These are phyloP conservation scores for Plagodis dolabraria DNA, from an alignment of 2,888 invertebrate species.

Conservation along the genomic window DNA sequence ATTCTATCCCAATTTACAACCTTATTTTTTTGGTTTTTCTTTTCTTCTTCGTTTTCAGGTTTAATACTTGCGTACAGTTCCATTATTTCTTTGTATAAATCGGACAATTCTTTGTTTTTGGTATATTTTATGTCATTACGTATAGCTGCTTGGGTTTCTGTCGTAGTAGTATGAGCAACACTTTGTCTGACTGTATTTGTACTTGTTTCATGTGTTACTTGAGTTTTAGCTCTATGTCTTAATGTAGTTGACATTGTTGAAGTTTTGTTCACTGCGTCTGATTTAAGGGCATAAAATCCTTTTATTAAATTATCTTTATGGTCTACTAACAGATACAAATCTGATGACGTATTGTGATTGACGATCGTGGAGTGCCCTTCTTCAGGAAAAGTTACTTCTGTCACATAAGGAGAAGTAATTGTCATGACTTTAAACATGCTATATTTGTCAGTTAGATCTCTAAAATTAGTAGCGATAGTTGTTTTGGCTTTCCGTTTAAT, in stretches of 20 bases:
- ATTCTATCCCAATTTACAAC: slow-evolving; percentile 48
- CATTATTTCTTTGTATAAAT: slow-evolving; percentile 18
- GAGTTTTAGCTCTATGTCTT: not conserved
- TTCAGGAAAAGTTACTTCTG: not conserved
- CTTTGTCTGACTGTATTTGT: not conserved
- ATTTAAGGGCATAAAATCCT: slow-evolving; percentile 5
- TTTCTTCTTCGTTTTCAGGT: not conserved
- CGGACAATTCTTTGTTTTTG: slow-evolving; percentile 3
- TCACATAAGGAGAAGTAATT: not conserved
- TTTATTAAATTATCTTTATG: slow-evolving; percentile 13
- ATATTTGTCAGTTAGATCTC: not conserved
- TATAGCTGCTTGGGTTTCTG: not conserved
- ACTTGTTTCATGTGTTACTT: not conserved
- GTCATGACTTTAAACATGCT: not conserved
- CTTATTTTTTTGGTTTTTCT: slow-evolving; percentile 3
- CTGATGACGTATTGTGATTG: not conserved
- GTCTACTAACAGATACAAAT: slow-evolving; percentile 11
- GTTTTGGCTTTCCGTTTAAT: too few species aligned
- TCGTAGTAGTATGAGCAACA: not conserved
- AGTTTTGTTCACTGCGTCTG: not conserved
- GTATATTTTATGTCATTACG: not conserved
- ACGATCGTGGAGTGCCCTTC: not conserved
- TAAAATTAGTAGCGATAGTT: too few species aligned
- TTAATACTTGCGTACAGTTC: slow-evolving; percentile 3
- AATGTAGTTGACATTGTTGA: not conserved